Base-by-base conservation (phyloP, 2,797 vertebrate species). In the Microctenopoma steveboyesi region DNA sequence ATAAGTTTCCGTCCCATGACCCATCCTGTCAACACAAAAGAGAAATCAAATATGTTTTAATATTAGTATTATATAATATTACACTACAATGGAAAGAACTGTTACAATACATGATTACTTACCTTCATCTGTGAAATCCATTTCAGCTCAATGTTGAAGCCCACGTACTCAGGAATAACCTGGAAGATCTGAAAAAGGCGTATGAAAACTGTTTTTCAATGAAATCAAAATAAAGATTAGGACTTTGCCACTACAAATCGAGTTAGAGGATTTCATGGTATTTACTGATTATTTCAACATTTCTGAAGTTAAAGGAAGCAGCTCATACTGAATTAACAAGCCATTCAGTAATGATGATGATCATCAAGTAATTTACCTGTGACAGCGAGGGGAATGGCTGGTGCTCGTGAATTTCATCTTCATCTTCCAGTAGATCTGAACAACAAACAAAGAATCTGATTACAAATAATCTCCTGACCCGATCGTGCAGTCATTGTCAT, bases 81-180 rank as follows among this genome's bases (percentile, higher is more conserved):
- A 45, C 27, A 22, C 9, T n/a, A 59, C 0, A 22, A 22, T 27
- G 3, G 8, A 67, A 47, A 15, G 11, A 35, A 18, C 0, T 5
- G 18, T 12, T 60, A 7, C 35, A 30, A 25, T 30, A 33, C 4
- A 11, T 8, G 3, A 28, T 47, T 46, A 18, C 13, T 54, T 50
- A 97, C 98, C 90, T 94, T 97, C 91, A 97, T 91, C 50, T 98
- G 98, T 58, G 89, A 95, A 84, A 98, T 98, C 97, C 98, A 99
- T 81, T 99, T 99, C 40, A 99, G 92, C 90, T 99, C 98, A 68
- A 99, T 98, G 89, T 99, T 98, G 89, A 98, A 99, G 14, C 97
- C 97, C 69, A 98, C 95, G 30, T 95, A 78, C 62, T 97, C 95
- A 76, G 98, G 95, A 87, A 99, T 89, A 51, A 94, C 90, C 48